Evolutionary conservation across 1,140 invertebrate genomes (phyloP).

Genomic region (Acromyrmex echinatior): DNA sequence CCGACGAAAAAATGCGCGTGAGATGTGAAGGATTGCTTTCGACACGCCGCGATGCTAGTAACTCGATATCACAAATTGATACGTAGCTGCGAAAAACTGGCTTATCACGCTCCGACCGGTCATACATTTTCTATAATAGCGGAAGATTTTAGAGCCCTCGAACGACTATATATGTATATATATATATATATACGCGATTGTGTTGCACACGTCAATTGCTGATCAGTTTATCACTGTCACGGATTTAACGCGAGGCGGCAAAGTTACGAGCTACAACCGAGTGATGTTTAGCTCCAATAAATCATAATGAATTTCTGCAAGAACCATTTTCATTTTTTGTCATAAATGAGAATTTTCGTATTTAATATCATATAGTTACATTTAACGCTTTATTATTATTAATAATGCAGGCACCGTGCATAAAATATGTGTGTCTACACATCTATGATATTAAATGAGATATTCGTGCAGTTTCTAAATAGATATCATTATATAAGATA

Average conservation of each 20-base stretch:
- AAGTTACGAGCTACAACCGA: constrained; percentile 13
- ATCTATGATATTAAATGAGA: neutral
- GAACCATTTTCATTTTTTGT: constrained; percentile 7
- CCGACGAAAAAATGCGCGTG: constrained; percentile 14
- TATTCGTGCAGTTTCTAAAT: constrained; percentile 1
- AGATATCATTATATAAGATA: neutral
- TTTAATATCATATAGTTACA: constrained; percentile 3
- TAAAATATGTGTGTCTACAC: neutral
- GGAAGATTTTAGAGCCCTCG: constrained; percentile 37
- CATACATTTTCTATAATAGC: constrained; percentile 41
- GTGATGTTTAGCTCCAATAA: constrained; percentile 36
- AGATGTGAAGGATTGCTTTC: constrained; percentile 28
- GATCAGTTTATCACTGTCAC: constrained; percentile 43
- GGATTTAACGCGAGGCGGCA: constrained; percentile 15
- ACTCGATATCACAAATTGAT: constrained; percentile 58
- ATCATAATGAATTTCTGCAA: constrained; percentile 6
- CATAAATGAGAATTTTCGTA: constrained; percentile 20
- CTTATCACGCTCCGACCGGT: constrained; percentile 16
- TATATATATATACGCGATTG: neutral
- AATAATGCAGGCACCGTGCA: neutral
- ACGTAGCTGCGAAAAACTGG: constrained; percentile 35
- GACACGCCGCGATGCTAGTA: constrained; percentile 34
- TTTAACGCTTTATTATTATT: neutral
- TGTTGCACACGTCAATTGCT: constrained; percentile 28
- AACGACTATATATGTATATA: neutral